Evolutionary conservation across 2,113 vertebrate genomes (phyloP).

Genomic region (Catharus fuscescens): DNA sequence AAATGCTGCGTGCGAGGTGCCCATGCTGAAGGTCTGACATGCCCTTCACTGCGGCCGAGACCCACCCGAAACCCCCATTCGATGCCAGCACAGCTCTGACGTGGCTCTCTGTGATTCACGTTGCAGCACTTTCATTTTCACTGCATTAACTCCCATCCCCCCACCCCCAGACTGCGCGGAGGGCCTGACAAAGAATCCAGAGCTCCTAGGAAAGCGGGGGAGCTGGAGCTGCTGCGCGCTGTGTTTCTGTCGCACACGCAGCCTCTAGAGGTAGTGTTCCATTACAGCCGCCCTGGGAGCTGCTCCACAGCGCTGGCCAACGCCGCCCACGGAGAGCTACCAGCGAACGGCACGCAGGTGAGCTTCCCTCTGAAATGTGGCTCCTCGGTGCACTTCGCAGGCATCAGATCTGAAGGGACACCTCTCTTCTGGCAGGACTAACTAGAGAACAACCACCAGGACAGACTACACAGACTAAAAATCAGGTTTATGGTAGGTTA

Average conservation of each 20-base stretch:
- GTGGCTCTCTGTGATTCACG: rapidly evolving
- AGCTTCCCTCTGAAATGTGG: not conserved
- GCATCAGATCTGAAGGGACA: not conserved
- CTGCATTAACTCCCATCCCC: not conserved
- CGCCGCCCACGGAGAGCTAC: rapidly evolving
- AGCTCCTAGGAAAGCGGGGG: not conserved
- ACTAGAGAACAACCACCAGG: not conserved
- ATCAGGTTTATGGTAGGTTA: rapidly evolving
- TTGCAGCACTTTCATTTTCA: not conserved
- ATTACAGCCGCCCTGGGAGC: not conserved
- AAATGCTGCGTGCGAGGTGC: rapidly evolving
- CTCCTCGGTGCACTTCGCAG: not conserved
- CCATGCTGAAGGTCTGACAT: rapidly evolving
- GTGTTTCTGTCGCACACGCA: not conserved
- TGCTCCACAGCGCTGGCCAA: not conserved
- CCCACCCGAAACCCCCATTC: not conserved
- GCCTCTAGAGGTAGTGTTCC: conserved; percentile 22
- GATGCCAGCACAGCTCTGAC: not conserved
- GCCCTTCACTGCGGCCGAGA: rapidly evolving
- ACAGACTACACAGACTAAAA: not conserved
- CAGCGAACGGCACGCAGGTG: not conserved
- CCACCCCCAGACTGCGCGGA: not conserved
- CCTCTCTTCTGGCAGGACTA: not conserved
- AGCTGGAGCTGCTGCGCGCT: not conserved
- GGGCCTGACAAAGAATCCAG: not conserved